phyloP scores from a whole-genome alignment of 2,888 invertebrate species.

The Lepidochrysops patricia region DNA sequence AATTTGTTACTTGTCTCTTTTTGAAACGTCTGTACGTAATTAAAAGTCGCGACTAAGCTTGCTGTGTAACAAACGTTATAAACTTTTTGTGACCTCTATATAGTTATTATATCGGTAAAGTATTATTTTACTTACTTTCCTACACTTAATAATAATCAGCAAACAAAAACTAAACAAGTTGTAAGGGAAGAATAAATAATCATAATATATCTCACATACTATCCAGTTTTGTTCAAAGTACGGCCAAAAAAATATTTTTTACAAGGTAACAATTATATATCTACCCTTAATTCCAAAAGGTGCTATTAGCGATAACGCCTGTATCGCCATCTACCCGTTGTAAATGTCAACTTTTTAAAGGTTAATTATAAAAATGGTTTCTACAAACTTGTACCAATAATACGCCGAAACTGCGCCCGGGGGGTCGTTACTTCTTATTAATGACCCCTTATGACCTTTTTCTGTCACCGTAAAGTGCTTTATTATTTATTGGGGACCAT shows the following conservation, averaged over 20 bases:
- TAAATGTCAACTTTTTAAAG: constrained; percentile 16
- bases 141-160: too few species aligned
- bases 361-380: constrained; percentile 52
- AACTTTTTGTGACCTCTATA: too few species aligned
- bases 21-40: constrained; percentile 4
- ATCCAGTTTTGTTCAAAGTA: too few species aligned
- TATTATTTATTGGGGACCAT: constrained; percentile 37
- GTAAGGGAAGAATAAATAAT: too few species aligned
- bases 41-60: background rate
- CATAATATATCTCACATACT: too few species aligned
- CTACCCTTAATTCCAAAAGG: too few species aligned
- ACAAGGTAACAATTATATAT: too few species aligned
- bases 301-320: background rate
- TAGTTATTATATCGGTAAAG: too few species aligned
- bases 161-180: too few species aligned
- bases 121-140: too few species aligned
- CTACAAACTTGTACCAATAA: constrained; percentile 41
- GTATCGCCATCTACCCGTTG: background rate
- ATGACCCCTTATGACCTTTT: constrained; percentile 54
- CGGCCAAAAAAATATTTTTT: too few species aligned
- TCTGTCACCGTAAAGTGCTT: constrained; percentile 39
- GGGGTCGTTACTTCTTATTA: constrained; percentile 49
- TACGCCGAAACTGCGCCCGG: constrained; percentile 38
- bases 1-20: constrained; percentile 13
- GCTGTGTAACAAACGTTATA: background rate